Conservation (phyloP, 2,888 invertebrate genomes). For the Auanema freiburgensis region DNA sequence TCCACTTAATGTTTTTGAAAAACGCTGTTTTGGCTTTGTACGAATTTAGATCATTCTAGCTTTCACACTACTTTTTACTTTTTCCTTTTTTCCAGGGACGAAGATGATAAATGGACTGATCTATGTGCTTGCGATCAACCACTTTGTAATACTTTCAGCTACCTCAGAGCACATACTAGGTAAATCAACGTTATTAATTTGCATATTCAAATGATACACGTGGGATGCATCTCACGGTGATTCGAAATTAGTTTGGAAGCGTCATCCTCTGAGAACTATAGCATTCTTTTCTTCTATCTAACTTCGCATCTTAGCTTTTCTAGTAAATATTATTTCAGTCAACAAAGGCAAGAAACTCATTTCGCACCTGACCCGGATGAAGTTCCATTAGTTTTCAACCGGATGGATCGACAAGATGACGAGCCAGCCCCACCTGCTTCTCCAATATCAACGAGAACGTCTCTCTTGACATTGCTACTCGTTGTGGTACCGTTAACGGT, state of each 20-base stretch:
- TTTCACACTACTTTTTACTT: conserved; percentile 1
- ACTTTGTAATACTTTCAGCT: conserved; percentile 62
- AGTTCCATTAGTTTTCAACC: conserved; percentile 43
- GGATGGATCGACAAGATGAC: conserved; percentile 44
- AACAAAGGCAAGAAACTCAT: conserved; percentile 3
- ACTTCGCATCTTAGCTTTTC: no score
- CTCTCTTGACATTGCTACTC: conserved; percentile 56
- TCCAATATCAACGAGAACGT: conserved; percentile 41
- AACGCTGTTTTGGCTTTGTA: no score
- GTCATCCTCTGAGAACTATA: conserved; percentile 19
- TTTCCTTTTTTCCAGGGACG: conserved; percentile 34
- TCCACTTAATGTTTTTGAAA: no score
- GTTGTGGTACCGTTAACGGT: conserved; percentile 63
- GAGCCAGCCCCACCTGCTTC: conserved; percentile 20
- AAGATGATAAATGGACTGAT: conserved; percentile 59
- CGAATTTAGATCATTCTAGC: no score
- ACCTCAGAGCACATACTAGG: conserved; percentile 52
- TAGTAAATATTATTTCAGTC: conserved; percentile 14
- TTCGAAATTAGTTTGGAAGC: conserved; percentile 11
- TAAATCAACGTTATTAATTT: conserved; percentile 7
- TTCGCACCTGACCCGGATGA: conserved; percentile 23
- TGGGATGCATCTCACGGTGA: conserved; percentile 15
- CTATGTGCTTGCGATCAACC: conserved; percentile 61
- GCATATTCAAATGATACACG: conserved; percentile 4
- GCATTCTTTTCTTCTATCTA: conserved; percentile 15